These are phyloP conservation scores for Ambastaia sidthimunki DNA, from an alignment of 2,797 vertebrate species.

Conservation along the genomic window DNA sequence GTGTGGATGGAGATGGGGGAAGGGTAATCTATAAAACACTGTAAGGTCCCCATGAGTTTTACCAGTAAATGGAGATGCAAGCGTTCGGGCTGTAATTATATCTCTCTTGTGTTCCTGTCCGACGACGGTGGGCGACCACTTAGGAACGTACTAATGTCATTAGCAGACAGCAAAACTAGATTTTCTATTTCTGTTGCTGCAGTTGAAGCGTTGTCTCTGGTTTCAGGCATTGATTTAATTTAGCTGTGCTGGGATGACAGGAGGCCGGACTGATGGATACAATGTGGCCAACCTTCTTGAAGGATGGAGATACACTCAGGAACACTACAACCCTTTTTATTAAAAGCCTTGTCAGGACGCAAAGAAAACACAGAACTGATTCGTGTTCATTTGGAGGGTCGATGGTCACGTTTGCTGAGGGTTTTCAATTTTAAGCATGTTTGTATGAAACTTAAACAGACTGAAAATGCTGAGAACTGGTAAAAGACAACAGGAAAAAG, in stretches of 20 bases:
- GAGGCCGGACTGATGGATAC: conserved; percentile 78
- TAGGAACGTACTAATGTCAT: conserved; percentile 82
- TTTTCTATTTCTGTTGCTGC: conserved; percentile 86
- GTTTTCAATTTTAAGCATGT: neutral
- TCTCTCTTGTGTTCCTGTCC: conserved; percentile 76
- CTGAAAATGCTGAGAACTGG: neutral
- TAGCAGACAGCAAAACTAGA: conserved; percentile 82
- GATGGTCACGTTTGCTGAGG: conserved; percentile 12
- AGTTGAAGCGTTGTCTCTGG: conserved; percentile 83
- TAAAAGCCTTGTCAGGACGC: conserved; percentile 70
- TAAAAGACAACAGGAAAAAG: neutral
- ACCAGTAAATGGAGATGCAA: conserved; percentile 80
- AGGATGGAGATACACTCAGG: conserved; percentile 71
- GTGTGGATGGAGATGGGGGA: conserved; percentile 41
- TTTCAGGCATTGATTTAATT: conserved; percentile 89
- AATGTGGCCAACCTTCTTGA: conserved; percentile 75
- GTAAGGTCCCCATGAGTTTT: conserved; percentile 70
- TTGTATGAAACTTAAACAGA: neutral
- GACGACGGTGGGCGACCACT: conserved; percentile 76
- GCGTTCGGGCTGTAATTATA: conserved; percentile 80
- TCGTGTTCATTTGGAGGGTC: conserved; percentile 50
- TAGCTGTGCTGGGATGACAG: conserved; percentile 79
- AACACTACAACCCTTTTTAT: conserved; percentile 72
- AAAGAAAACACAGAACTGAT: conserved; percentile 63
- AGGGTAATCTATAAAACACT: conserved; percentile 75